A percentile compares a stretch with the other conserved stretches of the same genome.
phyloP scores from a whole-genome alignment of 2,888 invertebrate species.

The Tridacna gigas region DNA sequence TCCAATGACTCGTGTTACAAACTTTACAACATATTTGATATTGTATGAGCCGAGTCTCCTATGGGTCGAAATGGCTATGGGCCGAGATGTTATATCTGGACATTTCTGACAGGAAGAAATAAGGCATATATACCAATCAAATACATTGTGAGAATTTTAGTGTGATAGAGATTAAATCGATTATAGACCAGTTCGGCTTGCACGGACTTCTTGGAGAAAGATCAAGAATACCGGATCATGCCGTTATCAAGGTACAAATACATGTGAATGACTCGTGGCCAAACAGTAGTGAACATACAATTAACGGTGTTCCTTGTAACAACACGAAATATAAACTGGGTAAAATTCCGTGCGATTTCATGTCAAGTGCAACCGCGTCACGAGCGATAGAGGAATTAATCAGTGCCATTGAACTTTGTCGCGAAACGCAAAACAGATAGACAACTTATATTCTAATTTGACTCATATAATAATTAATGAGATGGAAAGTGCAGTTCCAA shows the following conservation, averaged over 20 bases:
- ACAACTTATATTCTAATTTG: slow-evolving; percentile 1
- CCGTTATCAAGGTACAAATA: slow-evolving; percentile 4
- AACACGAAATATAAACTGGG: background rate
- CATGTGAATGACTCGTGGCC: background rate
- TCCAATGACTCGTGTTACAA: too few relatives aligned
- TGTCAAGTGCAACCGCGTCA: background rate
- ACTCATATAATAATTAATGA: slow-evolving; percentile 22
- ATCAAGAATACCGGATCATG: slow-evolving; percentile 16
- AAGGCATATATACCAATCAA: too few relatives aligned
- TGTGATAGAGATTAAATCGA: too few relatives aligned
- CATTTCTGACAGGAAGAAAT: too few relatives aligned
- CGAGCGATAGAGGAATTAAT: background rate
- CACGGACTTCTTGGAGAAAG: background rate
- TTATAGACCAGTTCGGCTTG: too few relatives aligned
- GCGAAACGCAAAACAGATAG: slow-evolving; percentile 9
- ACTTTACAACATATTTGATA: too few relatives aligned
- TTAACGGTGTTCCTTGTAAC: background rate
- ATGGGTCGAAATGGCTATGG: too few relatives aligned
- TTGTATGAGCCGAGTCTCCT: too few relatives aligned
- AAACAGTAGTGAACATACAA: background rate
- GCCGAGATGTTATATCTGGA: too few relatives aligned
- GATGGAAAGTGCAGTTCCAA: slow-evolving; percentile 35
- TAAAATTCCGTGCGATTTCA: background rate
- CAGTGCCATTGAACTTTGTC: background rate
- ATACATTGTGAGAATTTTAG: too few relatives aligned